phyloP scores from a whole-genome alignment of 2,888 invertebrate species.

The Athalia circularis region DNA sequence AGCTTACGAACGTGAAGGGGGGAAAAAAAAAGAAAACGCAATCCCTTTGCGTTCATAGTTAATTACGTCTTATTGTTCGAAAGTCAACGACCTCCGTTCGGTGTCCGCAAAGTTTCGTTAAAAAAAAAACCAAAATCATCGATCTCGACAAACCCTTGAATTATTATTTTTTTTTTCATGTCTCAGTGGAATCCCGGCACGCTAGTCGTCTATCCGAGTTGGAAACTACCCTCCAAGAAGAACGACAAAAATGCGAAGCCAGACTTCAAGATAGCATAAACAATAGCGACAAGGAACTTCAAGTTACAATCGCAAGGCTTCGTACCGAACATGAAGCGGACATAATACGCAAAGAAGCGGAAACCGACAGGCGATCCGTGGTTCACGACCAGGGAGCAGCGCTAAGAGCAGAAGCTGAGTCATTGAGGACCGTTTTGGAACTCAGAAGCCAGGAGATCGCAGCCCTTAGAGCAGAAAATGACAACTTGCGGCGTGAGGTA shows the following conservation, averaged over 20 bases:
- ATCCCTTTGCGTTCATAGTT: too few relatives aligned
- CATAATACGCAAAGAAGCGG: constrained; percentile 75
- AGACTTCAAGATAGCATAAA: constrained; percentile 63
- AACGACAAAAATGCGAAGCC: constrained; percentile 62
- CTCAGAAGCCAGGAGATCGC: constrained; percentile 91
- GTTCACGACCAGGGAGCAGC: constrained; percentile 75
- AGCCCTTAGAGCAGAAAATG: constrained; percentile 83
- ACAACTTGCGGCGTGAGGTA: constrained; percentile 83
- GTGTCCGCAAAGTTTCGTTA: not conserved
- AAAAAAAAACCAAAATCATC: not conserved
- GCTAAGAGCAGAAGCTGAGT: constrained; percentile 85
- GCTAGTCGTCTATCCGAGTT: constrained; percentile 60
- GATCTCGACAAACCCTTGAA: not conserved
- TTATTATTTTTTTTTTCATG: constrained; percentile 14
- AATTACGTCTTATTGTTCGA: not conserved
- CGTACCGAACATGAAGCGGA: constrained; percentile 77
- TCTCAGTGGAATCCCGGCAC: constrained; percentile 65
- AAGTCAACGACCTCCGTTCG: not conserved
- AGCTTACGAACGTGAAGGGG: not conserved
- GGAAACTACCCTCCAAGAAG: constrained; percentile 62
- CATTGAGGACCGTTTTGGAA: constrained; percentile 91
- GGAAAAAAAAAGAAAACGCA: not conserved
- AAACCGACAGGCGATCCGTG: constrained; percentile 76
- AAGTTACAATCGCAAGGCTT: constrained; percentile 62
- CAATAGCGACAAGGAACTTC: constrained; percentile 65